Percentiles rank a stretch among this genome's conserved stretches.
Evolutionary conservation across 2,113 vertebrate genomes (phyloP).

Genomic region (Sebastes fasciatus): DNA sequence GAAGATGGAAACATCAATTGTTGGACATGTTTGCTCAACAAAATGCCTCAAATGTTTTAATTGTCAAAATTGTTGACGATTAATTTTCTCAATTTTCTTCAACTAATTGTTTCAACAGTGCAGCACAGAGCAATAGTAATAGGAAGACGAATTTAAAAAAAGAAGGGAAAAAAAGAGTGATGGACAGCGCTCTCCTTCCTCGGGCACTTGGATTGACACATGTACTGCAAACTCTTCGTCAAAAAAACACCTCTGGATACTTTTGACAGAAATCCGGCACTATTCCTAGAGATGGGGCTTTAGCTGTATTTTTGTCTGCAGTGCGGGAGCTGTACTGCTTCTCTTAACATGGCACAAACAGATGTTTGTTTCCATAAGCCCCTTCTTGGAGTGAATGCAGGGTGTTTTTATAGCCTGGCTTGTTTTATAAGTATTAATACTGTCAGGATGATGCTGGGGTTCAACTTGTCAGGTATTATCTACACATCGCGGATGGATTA

Average conservation of each 20-base stretch:
- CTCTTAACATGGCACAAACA: constrained; percentile 69
- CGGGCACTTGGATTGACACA: constrained; percentile 4
- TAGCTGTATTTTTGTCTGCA: constrained; percentile 60
- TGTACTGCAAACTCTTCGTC: constrained; percentile 15
- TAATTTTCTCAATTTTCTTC: background rate
- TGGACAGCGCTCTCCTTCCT: background rate
- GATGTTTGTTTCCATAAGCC: constrained; percentile 66
- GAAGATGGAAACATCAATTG: background rate
- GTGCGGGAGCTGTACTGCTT: constrained; percentile 51
- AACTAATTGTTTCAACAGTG: background rate
- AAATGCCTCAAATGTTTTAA: too few species aligned
- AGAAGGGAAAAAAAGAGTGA: background rate
- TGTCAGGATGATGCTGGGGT: constrained; percentile 69
- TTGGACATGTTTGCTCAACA: background rate
- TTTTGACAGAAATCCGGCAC: constrained; percentile 57
- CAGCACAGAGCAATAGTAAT: background rate
- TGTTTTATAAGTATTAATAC: constrained; percentile 71
- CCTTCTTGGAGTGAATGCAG: constrained; percentile 55
- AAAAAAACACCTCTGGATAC: constrained; percentile 25
- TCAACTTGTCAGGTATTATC: constrained; percentile 69
- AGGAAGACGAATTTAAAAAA: background rate
- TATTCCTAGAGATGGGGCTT: constrained; percentile 63
- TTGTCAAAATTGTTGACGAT: background rate
- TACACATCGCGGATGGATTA: constrained; percentile 62
- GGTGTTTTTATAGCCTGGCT: constrained; percentile 68